These are phyloP conservation scores for Drymonia ruficornis DNA, from an alignment of 2,888 invertebrate genomes.

Conservation along the genomic window DNA sequence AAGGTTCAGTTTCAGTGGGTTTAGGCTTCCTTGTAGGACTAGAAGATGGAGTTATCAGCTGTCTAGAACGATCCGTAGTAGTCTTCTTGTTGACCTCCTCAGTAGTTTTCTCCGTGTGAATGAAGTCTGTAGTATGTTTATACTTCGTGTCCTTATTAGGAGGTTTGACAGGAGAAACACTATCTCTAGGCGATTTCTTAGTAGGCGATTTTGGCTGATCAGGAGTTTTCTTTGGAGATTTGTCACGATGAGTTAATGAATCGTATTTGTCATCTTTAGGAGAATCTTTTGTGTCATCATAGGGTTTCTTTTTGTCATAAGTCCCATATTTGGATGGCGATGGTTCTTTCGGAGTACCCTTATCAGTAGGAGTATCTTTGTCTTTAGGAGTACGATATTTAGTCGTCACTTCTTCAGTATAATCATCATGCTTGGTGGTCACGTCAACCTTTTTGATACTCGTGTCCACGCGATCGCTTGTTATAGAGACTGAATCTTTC, in stretches of 20 bases:
- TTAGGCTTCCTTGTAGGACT: conserved; percentile 78
- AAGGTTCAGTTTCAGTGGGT: conserved; percentile 59
- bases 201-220: conserved; percentile 40
- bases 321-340: conserved; percentile 51
- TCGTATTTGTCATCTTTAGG: conserved; percentile 34
- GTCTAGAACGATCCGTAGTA: conserved; percentile 61
- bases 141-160: conserved; percentile 52
- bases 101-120: conserved; percentile 55
- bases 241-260: conserved; percentile 40
- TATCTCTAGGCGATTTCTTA: conserved; percentile 49
- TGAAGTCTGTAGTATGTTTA: conserved; percentile 61
- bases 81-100: conserved; percentile 60
- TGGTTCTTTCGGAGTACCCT: conserved; percentile 25
- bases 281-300: conserved; percentile 23
- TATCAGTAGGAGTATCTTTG: conserved; percentile 14
- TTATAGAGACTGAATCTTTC: conserved; percentile 36
- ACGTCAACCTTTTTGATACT: conserved; percentile 28
- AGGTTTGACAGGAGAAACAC: conserved; percentile 55
- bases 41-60: conserved; percentile 76
- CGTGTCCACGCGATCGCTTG: conserved; percentile 25
- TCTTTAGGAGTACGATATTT: conserved; percentile 14
- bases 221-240: conserved; percentile 34
- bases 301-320: conserved; percentile 45
- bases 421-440: conserved; percentile 7
- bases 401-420: conserved; percentile 25